Evolutionary conservation across 1,140 invertebrate species (phyloP), one percentile per base, ranked within the genome.

Genomic region (Zelostemma sp.): DNA sequence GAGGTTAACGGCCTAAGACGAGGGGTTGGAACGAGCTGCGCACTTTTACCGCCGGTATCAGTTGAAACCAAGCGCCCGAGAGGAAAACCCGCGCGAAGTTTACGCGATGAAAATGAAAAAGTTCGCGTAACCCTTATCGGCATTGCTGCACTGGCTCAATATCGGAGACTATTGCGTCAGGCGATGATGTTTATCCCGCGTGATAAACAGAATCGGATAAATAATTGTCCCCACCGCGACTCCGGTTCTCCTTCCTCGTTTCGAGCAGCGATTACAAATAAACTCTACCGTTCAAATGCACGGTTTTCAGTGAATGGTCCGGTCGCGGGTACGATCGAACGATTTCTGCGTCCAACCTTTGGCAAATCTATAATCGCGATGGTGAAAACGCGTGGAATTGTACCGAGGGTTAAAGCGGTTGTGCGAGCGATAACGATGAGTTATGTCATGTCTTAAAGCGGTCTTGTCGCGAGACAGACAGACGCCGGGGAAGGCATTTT

Each of bases 151-250:
- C 72, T 74, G 78, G 67, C 80, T 83, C 80, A 84, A 83, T 72
- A 82, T 74, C 68, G 25, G 74, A 74, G 65, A 40, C 31, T 76
- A 70, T 84, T 84, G 82, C 82, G 69, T 84, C 82, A 84, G 80
- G 78, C 79, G 67, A 59, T 43, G 77, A 81, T 82, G 66, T 82
- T 82, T 78, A 82, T 81, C 76, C 79, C 73, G 55, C 16, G 57
- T 51, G 79, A 81, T 79, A 75, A 68, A 69, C 62, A 74, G 72
- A 78, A 78, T 68, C 65, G 70, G 78, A 80, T 81, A 80, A 81
- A 79, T 69, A 77, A 78, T 76, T 73, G 72, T 75, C 77, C 72
- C 74, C 72, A 66, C 77, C 72, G 64, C 71, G 11, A n/a, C 55
- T 28, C 53, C 21, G 53, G 61, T 35, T 67, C 63, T 62, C 71